Evolutionary conservation across 1,140 invertebrate species (phyloP), one percentile per base, ranked within the genome.

Genomic region (Sarcophaga bullata): DNA sequence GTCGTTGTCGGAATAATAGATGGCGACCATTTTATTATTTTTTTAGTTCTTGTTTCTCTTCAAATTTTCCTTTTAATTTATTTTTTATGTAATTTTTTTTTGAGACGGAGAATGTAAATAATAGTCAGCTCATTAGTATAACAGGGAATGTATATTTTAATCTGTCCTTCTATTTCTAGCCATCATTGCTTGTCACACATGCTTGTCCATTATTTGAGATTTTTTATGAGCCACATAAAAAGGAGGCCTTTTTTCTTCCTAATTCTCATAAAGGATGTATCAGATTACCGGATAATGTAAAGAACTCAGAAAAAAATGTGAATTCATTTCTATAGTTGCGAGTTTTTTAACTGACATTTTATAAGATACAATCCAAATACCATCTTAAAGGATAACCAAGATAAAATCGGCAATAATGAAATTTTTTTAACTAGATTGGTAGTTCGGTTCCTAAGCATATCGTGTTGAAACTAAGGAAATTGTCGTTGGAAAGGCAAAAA

Each of bases 61-160:
- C 7, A 0, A 58, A 58, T 13, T 13, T n/a, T 13, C 11, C 15
- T 58, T 58, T 58, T 58, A 58, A 19, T 68, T 68, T 68, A 68
- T 68, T 68, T 68, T 68, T 68, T 9, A 68, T 68, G 17, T 68
- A 19, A 8, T 15, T 62, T 62, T 68, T 68, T 68, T 68, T 19
- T 3, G 75, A 78, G 75, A 52, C 75, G 50, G 9, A 4, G 75
- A 78, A 78, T 78, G 75, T 78, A 78, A 78, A 78, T 78, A 78
- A 78, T 78, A 50, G 49, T 19, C 75, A 52, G 48, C 75, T 78
- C 75, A 78, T 78, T 78, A 78, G 75, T 78, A 50, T 52, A 78
- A 78, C 50, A 25, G 48, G 15, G 75, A 50, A 78, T 68, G 8
- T 15, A 68, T 15, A 9, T 15, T 10, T 58, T 15, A 58, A 15